Evolutionary conservation across 2,113 vertebrate genomes (phyloP).

Genomic region (Eclectus roratus): DNA sequence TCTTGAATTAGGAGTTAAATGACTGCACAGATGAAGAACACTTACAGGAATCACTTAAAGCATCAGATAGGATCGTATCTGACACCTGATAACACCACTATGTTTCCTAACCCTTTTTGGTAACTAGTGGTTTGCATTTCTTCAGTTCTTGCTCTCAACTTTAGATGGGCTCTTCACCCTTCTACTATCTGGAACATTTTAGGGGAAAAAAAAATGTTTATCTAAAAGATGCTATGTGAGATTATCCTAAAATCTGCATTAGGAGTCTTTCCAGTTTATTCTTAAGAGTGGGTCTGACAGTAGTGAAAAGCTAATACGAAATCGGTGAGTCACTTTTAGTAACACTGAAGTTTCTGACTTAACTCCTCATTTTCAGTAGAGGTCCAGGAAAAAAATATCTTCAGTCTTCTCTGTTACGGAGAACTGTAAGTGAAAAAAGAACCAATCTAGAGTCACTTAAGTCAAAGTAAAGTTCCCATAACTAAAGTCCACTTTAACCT

Average conservation of each 20-base stretch:
- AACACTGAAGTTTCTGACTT: background rate
- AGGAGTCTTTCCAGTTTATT: background rate
- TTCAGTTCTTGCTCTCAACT: background rate
- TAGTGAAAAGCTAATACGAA: background rate
- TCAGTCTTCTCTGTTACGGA: background rate
- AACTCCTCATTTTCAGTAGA: background rate
- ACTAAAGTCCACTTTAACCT: background rate
- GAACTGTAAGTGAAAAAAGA: background rate
- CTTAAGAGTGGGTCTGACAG: background rate
- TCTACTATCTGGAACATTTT: background rate
- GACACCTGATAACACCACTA: background rate
- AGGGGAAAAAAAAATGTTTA: background rate
- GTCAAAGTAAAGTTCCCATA: background rate
- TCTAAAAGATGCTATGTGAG: background rate
- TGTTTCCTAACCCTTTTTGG: background rate
- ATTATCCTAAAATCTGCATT: background rate
- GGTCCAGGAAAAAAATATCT: background rate
- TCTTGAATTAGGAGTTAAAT: background rate
- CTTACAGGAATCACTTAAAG: background rate
- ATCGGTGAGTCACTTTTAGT: background rate
- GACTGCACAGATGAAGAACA: background rate
- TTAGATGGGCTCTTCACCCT: background rate
- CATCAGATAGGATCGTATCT: background rate
- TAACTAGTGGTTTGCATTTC: background rate
- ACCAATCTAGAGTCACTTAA: background rate